Evolutionary conservation across 2,797 vertebrate species (phyloP), one percentile per base, ranked within the genome.

Genomic region (Aeoliscus strigatus): DNA sequence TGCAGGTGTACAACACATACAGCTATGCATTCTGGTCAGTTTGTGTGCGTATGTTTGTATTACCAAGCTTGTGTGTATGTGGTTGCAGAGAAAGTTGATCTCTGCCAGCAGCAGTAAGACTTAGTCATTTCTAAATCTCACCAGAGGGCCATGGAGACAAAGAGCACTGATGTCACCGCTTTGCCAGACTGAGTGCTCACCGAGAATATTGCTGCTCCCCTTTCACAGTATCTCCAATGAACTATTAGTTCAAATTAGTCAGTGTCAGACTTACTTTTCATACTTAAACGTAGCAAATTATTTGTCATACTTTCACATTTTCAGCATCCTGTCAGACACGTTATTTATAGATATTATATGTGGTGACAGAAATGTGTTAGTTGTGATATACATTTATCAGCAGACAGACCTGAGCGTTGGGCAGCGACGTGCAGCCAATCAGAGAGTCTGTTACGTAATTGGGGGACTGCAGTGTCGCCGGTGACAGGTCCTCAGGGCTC

Each of bases 401-500:
- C 28, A 27, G 28, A 66, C 81, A 57, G 2, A 90, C 89, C 85
- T 88, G 85, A 25, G 50, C 61, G 42, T 79, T 57, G 24, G 65
- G 79, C 59, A 82, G 54, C 27, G 79, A 79, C 4, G 61, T 78
- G 51, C 81, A 86, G 72, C 81, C 81, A 50, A 82, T 81, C 60
- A 85, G 60, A 0, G 83, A 85, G 40, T 86, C 79, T 0, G 76
- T 81, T 30, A 83, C 78, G 70, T 74, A 85, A 75, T 66, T 76
- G 36, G 86, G 81, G 25, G 84, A 83, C 56, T 83, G 78, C 29
- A 84, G 70, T 9, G 77, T 79, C 14, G 76, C 77, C 7, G 85
- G 83, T 12, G 84, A 85, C 48, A 84, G 78, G 57, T 87, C 82
- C 50, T 87, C 77, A 0, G 86, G 82, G 49, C 78, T 82, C 1